Evolutionary conservation across 2,113 vertebrate genomes (phyloP), one percentile per base, ranked within the genome.

Genomic region (Chaenogobius annularis): DNA sequence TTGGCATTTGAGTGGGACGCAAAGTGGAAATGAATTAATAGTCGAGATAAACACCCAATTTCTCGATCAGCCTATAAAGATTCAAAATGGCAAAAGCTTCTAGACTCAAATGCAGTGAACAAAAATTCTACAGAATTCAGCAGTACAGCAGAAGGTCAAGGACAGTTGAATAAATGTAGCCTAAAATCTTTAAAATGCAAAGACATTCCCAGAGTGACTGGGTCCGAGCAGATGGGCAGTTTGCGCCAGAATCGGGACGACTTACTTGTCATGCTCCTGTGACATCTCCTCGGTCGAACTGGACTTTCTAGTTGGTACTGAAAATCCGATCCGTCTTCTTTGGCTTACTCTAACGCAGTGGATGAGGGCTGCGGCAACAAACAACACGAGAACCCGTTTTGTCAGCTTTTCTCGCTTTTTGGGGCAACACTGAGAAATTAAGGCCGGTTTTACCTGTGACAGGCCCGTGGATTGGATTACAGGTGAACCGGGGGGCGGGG

Each of bases 261-360:
- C 97, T 96, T 95, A 98, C 97, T 96, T 98, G 95, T 98, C 96
- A 96, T 96, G 96, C 88, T 98, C 97, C 93, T 98, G 96, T 96
- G 96, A 96, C 97, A 98, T 98, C 94, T 95, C 92, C 91, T 93
- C 92, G 95, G 96, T 95, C 93, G 94, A 96, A 98, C 97, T 96
- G 96, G 97, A 97, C 96, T 93, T 94, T 96, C 96, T 92, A 95
- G 97, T 98, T 96, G 90, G 95, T 94, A 94, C 95, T 94, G 95
- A 94, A 94, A 93, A 94, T 94, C 92, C 93, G 92, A 93, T 94
- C 93, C 93, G 93, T 94, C 93, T 94, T 93, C 93, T 94, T 93
- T 91, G 77, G 87, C 79, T 80, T 70, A 78, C 84, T 80, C 74
- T 70, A 75, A 89, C 84, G 81, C 88, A 40, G 61, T 85, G 92